Percentiles rank a stretch among this genome's conserved stretches.
phyloP scores from a whole-genome alignment of 2,888 invertebrate genomes.

The Abrostola triplasia region DNA sequence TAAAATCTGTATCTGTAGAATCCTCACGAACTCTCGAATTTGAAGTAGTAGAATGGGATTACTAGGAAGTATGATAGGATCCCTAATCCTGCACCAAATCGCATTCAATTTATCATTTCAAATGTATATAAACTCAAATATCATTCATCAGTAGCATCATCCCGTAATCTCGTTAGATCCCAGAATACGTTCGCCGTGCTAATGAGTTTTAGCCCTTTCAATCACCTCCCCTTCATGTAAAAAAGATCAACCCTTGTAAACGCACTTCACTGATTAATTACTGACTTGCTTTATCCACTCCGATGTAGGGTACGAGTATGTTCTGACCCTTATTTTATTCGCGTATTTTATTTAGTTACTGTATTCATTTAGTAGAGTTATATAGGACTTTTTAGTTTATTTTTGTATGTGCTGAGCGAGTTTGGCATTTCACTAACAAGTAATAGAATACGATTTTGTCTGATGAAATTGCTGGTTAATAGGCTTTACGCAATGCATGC shows the following conservation, averaged over 20 bases:
- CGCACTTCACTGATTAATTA: constrained; percentile 82
- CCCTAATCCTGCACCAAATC: neutral
- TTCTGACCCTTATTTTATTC: constrained; percentile 33
- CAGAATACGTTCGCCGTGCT: constrained; percentile 65
- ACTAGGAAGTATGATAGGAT: too few relatives aligned
- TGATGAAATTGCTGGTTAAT: too few relatives aligned
- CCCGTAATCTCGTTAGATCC: constrained; percentile 26
- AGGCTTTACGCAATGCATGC: too few relatives aligned
- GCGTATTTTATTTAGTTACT: constrained; percentile 31
- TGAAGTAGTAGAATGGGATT: too few relatives aligned
- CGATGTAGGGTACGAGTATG: constrained; percentile 50
- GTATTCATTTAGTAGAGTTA: constrained; percentile 18
- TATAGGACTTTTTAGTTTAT: neutral
- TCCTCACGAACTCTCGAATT: too few relatives aligned
- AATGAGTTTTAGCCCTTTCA: constrained; percentile 83
- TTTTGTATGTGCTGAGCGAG: too few relatives aligned
- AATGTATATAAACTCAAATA: constrained; percentile 6
- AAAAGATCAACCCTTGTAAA: constrained; percentile 81
- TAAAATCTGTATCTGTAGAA: too few relatives aligned
- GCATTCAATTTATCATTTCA: neutral
- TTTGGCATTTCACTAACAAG: too few relatives aligned
- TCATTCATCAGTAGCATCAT: constrained; percentile 23
- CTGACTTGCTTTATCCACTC: constrained; percentile 67
- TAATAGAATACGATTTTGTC: too few relatives aligned
- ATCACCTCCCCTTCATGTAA: constrained; percentile 75